Base-by-base conservation (phyloP, 2,888 invertebrate genomes). In the Tachina grossa region DNA sequence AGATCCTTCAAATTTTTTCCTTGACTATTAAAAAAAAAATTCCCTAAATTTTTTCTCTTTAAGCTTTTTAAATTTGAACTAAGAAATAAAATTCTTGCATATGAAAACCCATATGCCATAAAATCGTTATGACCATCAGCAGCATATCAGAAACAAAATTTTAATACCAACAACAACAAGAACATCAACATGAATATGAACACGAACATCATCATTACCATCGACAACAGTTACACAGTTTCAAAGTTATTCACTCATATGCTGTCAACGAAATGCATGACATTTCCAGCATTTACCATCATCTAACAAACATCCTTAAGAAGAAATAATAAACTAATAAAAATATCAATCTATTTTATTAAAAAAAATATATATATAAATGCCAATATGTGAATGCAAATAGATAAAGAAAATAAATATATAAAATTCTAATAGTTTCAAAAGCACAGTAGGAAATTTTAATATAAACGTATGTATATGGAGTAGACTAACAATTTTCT, bases 281-380 rank as follows among this genome's bases (percentile, higher is more conserved):
- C 63, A 69, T 71, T 71, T 71, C 41, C 39, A 63, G 4, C 19
- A 57, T 68, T 61, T 16, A 39, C 16, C 57, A 51, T 14, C 57
- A 51, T 31, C 59, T 45, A 63, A 65, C 41, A 55, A 74, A 79
- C 63, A 81, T 81, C 76, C 68, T 55, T 45, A 68, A 84, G 76
- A 77, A 81, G 81, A 85, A 81, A 85, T 77, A 85, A 72, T 77
- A 77, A 72, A 61, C 71, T 79, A 79, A 79, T 84, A 84, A 84
- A 81, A 77, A 84, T 81, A 81, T 81, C 84, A 81, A 84, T 81
- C 47, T 72, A 57, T 81, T 65, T 66, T 49, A n/a, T 4, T 45
- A 14, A 49, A 22, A 49, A 53, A 47, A 47, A 68, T 9, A 22
- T 11, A 47, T 47, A 47, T 10, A 69, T 9, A 16, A 14, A 53